A percentile compares a stretch with the other conserved stretches of the same genome.
Evolutionary conservation across 2,113 vertebrate species (phyloP).

Genomic region (Halcyon senegalensis): DNA sequence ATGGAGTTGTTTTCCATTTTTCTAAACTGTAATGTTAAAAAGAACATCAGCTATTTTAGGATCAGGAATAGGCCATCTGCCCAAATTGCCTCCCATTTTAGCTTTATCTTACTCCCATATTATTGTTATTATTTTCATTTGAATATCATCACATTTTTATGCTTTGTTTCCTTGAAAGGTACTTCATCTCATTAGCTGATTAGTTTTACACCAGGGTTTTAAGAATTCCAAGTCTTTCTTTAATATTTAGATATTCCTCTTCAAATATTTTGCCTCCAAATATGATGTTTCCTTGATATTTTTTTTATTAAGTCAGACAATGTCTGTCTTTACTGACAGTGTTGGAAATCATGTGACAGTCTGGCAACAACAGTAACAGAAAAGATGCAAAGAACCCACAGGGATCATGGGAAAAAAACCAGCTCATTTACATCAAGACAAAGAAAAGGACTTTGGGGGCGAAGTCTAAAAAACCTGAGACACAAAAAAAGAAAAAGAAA

Average conservation of each 20-base stretch:
- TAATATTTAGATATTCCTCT: background rate
- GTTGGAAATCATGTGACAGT: background rate
- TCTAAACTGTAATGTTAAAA: conserved; percentile 51
- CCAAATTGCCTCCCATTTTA: conserved; percentile 18
- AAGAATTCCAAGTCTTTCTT: background rate
- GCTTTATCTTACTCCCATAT: background rate
- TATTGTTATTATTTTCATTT: background rate
- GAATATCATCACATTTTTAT: background rate
- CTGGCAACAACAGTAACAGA: background rate
- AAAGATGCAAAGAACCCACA: background rate
- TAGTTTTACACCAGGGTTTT: background rate
- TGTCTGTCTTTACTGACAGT: background rate
- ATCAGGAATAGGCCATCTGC: conserved; percentile 64
- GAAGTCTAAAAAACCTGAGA: background rate
- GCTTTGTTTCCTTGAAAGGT: background rate
- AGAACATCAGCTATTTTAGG: conserved; percentile 62
- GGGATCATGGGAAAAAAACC: background rate
- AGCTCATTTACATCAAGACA: background rate
- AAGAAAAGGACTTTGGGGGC: background rate
- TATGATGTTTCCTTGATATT: background rate
- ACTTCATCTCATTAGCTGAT: background rate
- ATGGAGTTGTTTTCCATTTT: conserved; percentile 63
- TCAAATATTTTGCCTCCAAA: conserved; percentile 1
- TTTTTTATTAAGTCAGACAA: conserved; percentile 1
- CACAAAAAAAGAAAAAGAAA: background rate